A percentile compares a stretch with the other conserved stretches of the same genome.
Conservation (phyloP, 2,888 invertebrate species). For the Rutpela maculata region DNA sequence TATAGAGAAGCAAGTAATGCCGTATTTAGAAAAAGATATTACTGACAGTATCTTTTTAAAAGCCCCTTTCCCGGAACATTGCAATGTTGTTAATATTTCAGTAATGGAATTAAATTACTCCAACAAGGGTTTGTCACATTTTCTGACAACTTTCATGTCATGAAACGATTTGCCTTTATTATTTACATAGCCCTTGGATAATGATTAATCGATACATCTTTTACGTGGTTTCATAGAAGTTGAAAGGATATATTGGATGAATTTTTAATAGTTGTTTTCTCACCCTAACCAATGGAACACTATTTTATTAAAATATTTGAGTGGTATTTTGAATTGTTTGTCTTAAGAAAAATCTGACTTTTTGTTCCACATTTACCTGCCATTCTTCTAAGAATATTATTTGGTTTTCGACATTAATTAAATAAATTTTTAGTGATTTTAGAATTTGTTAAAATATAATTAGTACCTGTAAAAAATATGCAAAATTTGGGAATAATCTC, state of each 20-base stretch:
- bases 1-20: too few species aligned
- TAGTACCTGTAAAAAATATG: too few species aligned
- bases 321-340: too few species aligned
- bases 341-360: too few species aligned
- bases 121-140: slow-evolving; percentile 65
- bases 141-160: slow-evolving; percentile 60
- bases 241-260: slow-evolving; percentile 9
- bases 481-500: too few species aligned
- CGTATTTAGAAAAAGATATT: background rate
- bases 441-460: too few species aligned
- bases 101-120: slow-evolving; percentile 60
- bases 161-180: slow-evolving; percentile 58
- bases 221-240: slow-evolving; percentile 50
- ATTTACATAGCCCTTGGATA: slow-evolving; percentile 51
- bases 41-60: background rate
- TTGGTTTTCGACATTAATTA: too few species aligned
- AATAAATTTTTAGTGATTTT: too few species aligned
- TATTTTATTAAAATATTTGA: too few species aligned
- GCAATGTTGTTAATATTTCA: slow-evolving; percentile 53
- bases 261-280: background rate
- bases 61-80: background rate
- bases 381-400: too few species aligned
- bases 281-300: background rate
- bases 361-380: too few species aligned
- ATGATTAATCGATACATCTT: slow-evolving; percentile 59